Conservation (phyloP, 2,888 invertebrate species). For the Mesorhabditis sp. region DNA sequence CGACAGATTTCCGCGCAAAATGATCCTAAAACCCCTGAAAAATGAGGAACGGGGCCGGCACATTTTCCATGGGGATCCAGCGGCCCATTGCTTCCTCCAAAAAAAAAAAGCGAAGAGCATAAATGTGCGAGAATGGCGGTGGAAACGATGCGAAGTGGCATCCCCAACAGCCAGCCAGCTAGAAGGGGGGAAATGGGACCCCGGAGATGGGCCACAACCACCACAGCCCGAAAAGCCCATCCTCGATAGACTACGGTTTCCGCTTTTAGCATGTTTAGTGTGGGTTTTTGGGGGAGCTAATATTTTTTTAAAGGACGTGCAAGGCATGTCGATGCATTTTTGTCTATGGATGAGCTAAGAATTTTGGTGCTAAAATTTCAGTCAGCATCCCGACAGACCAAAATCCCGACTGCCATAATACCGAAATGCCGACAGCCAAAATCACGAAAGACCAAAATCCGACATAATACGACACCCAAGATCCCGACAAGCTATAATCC, state of each 20-base stretch:
- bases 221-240: not conserved
- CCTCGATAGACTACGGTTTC: not conserved
- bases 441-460: no score
- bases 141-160: not conserved
- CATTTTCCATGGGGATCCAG: no score
- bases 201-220: not conserved
- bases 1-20: no score
- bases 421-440: no score
- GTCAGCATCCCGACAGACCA: conserved; percentile 10
- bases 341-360: not conserved
- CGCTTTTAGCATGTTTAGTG: not conserved
- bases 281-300: not conserved
- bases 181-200: not conserved
- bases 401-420: not conserved
- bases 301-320: not conserved
- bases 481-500: no score
- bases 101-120: no score
- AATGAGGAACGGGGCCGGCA: no score
- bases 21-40: no score
- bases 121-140: no score
- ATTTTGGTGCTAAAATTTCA: not conserved
- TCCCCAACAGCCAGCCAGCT: not conserved
- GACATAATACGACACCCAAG: no score
- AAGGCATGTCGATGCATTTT: not conserved
- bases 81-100: no score